phyloP scores from a whole-genome alignment of 2,113 vertebrate genomes.

The Gymnogyps californianus region DNA sequence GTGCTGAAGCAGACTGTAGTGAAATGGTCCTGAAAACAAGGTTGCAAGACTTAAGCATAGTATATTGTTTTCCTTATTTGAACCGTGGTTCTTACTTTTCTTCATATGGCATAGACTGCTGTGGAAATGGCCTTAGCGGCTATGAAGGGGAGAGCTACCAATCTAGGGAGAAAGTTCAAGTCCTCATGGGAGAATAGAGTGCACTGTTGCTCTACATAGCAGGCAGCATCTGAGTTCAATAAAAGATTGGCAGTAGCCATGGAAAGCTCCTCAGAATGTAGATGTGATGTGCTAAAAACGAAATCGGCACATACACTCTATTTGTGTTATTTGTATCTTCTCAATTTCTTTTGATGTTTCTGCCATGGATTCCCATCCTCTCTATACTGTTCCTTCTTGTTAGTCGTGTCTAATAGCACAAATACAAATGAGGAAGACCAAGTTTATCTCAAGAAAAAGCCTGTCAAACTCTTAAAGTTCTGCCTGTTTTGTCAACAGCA shows the following conservation, averaged over 20 bases:
- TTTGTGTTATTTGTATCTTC: background rate
- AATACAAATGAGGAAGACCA: background rate
- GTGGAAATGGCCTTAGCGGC: background rate
- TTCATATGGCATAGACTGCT: background rate
- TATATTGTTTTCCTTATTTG: background rate
- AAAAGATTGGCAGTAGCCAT: background rate
- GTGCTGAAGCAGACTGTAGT: background rate
- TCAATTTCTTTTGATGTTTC: background rate
- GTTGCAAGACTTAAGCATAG: background rate
- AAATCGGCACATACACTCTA: rapidly evolving
- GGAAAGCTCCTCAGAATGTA: background rate
- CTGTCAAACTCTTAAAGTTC: background rate
- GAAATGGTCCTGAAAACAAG: background rate
- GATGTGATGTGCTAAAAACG: background rate
- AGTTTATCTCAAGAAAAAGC: background rate
- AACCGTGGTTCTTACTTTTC: background rate
- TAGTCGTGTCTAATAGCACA: background rate
- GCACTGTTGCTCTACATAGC: background rate
- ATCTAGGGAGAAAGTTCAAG: background rate
- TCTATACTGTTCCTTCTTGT: background rate
- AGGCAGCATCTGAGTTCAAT: background rate
- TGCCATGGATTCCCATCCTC: rapidly evolving
- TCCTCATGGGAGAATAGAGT: background rate
- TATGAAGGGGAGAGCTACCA: background rate
- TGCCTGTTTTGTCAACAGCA: background rate